Conservation (phyloP, 2,113 vertebrate genomes). For the Isichthys henryi region DNA sequence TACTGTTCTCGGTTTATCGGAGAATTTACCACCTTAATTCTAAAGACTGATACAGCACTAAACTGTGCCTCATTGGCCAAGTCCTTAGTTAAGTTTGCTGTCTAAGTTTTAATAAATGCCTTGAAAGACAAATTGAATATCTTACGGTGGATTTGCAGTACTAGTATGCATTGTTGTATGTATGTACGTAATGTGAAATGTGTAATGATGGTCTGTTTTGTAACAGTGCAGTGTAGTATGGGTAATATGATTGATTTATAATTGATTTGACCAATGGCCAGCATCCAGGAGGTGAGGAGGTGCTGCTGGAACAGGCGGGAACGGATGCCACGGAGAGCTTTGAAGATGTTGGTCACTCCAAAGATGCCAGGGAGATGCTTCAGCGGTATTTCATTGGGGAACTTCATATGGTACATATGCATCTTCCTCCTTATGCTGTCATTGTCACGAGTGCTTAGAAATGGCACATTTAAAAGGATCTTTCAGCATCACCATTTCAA, state of each 20-base stretch:
- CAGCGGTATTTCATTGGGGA: slow-evolving; percentile 69
- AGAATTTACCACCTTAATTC: not conserved
- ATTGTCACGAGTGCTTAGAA: not conserved
- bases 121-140: not conserved
- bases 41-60: not conserved
- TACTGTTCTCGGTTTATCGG: not conserved
- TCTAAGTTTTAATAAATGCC: not conserved
- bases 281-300: slow-evolving; percentile 75
- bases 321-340: slow-evolving; percentile 70
- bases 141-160: not conserved
- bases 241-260: not conserved
- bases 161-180: not conserved
- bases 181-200: not conserved
- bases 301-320: slow-evolving; percentile 70
- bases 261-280: slow-evolving; percentile 31
- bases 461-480: not conserved
- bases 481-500: not conserved
- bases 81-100: not conserved
- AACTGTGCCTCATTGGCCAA: not conserved
- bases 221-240: not conserved
- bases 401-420: slow-evolving; percentile 65
- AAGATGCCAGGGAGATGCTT: slow-evolving; percentile 73
- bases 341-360: slow-evolving; percentile 72
- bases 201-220: not conserved
- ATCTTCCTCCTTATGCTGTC: not conserved